Conservation (phyloP, 2,113 vertebrate species). For the Irena cyanogastra region DNA sequence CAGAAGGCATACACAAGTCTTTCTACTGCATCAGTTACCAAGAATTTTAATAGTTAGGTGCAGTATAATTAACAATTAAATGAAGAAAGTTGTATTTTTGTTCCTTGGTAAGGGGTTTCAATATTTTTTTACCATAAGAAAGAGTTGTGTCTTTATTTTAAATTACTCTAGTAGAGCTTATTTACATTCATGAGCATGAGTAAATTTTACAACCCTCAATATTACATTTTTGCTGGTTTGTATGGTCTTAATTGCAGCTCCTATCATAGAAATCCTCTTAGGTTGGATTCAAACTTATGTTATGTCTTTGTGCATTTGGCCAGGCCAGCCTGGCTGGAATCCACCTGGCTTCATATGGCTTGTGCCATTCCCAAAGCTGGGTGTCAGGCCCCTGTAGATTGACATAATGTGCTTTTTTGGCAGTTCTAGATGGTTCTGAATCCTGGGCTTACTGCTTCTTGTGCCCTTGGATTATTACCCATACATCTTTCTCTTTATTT, state of each 20-base stretch:
- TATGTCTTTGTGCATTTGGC: not conserved
- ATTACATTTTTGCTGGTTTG: not conserved
- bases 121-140: not conserved
- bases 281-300: not conserved
- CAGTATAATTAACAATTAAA: conserved; percentile 56
- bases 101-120: not conserved
- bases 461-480: not conserved
- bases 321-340: not conserved
- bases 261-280: not conserved
- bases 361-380: not conserved
- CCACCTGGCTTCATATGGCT: not conserved
- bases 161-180: not conserved
- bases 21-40: conserved; percentile 31
- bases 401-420: not conserved
- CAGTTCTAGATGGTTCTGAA: not conserved
- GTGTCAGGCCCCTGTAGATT: not conserved
- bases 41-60: conserved; percentile 55
- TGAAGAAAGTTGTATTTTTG: not conserved
- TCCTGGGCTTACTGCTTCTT: not conserved
- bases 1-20: not conserved
- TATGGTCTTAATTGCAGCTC: not conserved
- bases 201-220: not conserved
- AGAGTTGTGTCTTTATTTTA: not conserved
- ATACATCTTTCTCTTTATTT: not conserved
- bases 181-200: not conserved